Conservation (phyloP, 2,113 vertebrate genomes). For the Paralichthys olivaceus region DNA sequence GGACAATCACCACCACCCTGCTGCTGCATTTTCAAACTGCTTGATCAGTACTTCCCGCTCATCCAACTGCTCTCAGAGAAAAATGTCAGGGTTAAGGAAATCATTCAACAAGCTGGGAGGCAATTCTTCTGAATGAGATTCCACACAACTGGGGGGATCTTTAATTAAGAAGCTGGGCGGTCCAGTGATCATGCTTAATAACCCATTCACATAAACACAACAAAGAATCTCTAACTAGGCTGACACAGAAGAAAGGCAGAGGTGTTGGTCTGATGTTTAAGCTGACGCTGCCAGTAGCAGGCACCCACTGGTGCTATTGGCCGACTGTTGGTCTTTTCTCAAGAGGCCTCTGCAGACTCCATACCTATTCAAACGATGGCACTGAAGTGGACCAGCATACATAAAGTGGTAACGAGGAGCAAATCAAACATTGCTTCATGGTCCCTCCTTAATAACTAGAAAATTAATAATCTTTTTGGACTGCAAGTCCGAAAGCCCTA, state of each 20-base stretch:
- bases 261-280: slow-evolving; percentile 40
- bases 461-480: background rate
- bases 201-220: slow-evolving; percentile 65
- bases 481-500: slow-evolving; percentile 1
- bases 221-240: slow-evolving; percentile 46
- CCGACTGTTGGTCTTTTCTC: slow-evolving; percentile 23
- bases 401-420: background rate
- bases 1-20: slow-evolving; percentile 66
- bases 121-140: slow-evolving; percentile 62
- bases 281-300: slow-evolving; percentile 33
- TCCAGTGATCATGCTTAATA: slow-evolving; percentile 69
- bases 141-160: slow-evolving; percentile 33
- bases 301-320: slow-evolving; percentile 40
- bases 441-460: background rate
- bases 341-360: slow-evolving; percentile 11
- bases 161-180: slow-evolving; percentile 68
- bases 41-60: slow-evolving; percentile 40
- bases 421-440: slow-evolving; percentile 1
- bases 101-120: slow-evolving; percentile 57
- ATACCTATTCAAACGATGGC: slow-evolving; percentile 25
- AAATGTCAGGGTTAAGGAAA: slow-evolving; percentile 42
- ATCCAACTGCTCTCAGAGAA: slow-evolving; percentile 45
- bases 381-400: background rate
- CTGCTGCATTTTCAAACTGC: slow-evolving; percentile 54
- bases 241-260: slow-evolving; percentile 39